Percentiles rank a stretch among this genome's conserved stretches.
Evolutionary conservation across 2,113 vertebrate species (phyloP).

Genomic region (Archilochus colubris): DNA sequence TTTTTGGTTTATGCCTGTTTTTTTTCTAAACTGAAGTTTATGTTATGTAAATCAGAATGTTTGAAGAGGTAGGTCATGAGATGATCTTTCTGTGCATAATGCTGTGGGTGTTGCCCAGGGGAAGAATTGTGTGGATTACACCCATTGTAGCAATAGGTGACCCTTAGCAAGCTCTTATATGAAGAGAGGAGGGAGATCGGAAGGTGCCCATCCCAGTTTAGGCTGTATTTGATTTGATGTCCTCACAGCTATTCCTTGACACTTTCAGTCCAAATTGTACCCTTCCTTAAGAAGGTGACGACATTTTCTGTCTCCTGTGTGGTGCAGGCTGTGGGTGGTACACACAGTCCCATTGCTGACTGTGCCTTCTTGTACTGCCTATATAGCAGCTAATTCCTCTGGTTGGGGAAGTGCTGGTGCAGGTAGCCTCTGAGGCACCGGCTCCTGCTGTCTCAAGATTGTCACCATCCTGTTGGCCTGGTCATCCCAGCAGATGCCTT

Average conservation of each 20-base stretch:
- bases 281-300: neutral
- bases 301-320: neutral
- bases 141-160: too few species aligned
- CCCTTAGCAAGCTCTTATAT: too few species aligned
- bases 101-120: neutral
- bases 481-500: neutral
- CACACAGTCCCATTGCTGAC: fast-evolving
- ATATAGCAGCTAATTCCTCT: fast-evolving
- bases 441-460: too few species aligned
- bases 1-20: neutral
- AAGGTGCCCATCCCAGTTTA: neutral
- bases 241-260: neutral
- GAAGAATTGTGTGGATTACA: neutral
- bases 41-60: neutral
- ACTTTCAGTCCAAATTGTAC: neutral
- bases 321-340: fast-evolving
- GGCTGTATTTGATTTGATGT: neutral
- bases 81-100: fast-evolving
- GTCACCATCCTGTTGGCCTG: neutral
- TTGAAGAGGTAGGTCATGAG: neutral
- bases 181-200: neutral
- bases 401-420: neutral
- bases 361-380: neutral
- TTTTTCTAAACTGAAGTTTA: neutral
- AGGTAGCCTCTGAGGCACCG: neutral